Evolutionary conservation across 1,140 invertebrate species (phyloP).

Genomic region (Doryteuthis pealeii): DNA sequence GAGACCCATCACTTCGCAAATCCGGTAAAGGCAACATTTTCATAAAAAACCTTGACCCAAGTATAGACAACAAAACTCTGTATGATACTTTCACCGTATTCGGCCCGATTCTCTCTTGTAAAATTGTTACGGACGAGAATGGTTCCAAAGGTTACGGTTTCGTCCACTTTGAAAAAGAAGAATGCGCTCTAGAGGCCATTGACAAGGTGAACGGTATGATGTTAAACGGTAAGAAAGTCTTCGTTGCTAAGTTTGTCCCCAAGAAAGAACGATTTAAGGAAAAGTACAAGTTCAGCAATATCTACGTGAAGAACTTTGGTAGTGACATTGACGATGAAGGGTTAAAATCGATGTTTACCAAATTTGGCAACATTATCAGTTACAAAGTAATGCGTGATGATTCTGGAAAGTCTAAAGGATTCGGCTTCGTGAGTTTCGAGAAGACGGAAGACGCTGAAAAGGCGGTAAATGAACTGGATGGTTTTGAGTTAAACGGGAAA

Average conservation of each 20-base stretch:
- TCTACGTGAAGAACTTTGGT: slow-evolving; percentile 98
- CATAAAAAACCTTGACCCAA: slow-evolving; percentile 98
- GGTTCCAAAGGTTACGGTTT: slow-evolving; percentile 99
- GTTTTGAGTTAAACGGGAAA: slow-evolving; percentile 69
- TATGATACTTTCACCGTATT: slow-evolving; percentile 99
- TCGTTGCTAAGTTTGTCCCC: slow-evolving; percentile 97
- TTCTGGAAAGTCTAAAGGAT: slow-evolving; percentile 91
- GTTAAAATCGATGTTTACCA: slow-evolving; percentile 89
- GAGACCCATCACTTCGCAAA: slow-evolving; percentile 96
- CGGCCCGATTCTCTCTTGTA: slow-evolving; percentile 98
- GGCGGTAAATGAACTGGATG: slow-evolving; percentile 88
- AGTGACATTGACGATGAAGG: slow-evolving; percentile 93
- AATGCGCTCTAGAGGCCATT: slow-evolving; percentile 96
- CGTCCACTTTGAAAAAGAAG: slow-evolving; percentile 99
- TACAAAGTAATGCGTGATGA: slow-evolving; percentile 93
- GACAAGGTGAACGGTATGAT: slow-evolving; percentile 96
- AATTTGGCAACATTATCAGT: slow-evolving; percentile 91
- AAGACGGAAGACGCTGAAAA: slow-evolving; percentile 90
- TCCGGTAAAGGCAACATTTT: slow-evolving; percentile 99
- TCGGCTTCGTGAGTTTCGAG: slow-evolving; percentile 99
- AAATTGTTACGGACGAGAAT: slow-evolving; percentile 94
- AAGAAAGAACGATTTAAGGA: slow-evolving; percentile 95
- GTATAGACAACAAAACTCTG: slow-evolving; percentile 99
- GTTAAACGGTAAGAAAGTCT: slow-evolving; percentile 86
- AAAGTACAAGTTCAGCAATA: slow-evolving; percentile 97